Conservation (phyloP, 1,140 invertebrate species). For the Ylistrum balloti region DNA sequence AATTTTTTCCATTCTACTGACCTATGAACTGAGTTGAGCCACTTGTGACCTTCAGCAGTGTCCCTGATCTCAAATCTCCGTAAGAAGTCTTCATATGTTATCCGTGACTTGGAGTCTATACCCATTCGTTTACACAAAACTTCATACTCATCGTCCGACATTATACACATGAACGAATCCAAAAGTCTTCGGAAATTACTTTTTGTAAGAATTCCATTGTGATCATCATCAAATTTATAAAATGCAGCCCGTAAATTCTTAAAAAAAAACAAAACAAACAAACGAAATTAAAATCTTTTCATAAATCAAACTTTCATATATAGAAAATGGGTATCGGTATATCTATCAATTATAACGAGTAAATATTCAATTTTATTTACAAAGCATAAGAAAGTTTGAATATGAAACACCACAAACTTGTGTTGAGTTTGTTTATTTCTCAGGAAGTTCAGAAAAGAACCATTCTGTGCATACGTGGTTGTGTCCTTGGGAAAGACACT, state of each 20-base stretch:
- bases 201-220: constrained; percentile 76
- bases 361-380: too few relatives aligned
- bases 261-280: constrained; percentile 52
- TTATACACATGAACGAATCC: constrained; percentile 79
- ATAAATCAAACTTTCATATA: too few relatives aligned
- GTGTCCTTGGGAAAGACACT: too few relatives aligned
- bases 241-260: constrained; percentile 79
- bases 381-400: too few relatives aligned
- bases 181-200: constrained; percentile 77
- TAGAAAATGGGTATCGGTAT: too few relatives aligned
- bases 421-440: too few relatives aligned
- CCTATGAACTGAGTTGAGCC: constrained; percentile 79
- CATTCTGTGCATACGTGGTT: too few relatives aligned
- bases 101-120: constrained; percentile 68
- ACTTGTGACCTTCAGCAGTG: constrained; percentile 79
- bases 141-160: constrained; percentile 78
- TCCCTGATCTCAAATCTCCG: constrained; percentile 77
- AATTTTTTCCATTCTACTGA: constrained; percentile 53
- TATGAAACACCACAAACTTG: too few relatives aligned
- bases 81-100: constrained; percentile 77
- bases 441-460: too few relatives aligned
- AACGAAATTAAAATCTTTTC: too few relatives aligned
- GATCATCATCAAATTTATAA: constrained; percentile 81
- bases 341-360: too few relatives aligned
- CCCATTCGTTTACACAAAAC: constrained; percentile 76